Base-by-base conservation (phyloP, 2,888 invertebrate genomes). In the Drosophila mettleri region DNA sequence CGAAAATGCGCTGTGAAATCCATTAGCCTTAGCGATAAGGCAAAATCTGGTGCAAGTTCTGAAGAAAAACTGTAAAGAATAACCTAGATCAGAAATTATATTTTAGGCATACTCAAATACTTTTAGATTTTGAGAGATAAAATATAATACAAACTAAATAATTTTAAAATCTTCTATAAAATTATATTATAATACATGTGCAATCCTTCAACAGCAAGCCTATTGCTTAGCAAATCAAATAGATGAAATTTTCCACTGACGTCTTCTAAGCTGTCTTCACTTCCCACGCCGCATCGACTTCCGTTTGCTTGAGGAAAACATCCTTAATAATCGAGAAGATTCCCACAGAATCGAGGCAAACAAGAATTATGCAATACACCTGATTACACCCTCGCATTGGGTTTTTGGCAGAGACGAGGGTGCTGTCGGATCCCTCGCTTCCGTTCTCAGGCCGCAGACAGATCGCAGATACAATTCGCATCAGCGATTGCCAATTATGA, bases 361-460 rank as follows among this genome's bases (percentile, higher is more conserved):
- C 27, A 10, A 54, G 67, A 63, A 86, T 86, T 86, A 86, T 79
- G 84, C 84, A 84, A 86, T 79, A 45, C 84, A 84, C 84, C 84
- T 86, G 86, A 86, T 54, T 61, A 68, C 75, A 68, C 75, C 80
- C 78, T 79, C 79, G 69, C 69, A 49, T 41, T 38, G 36, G 41
- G 49, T 48, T 27, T 69, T 58, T 57, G 63, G 43, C 63, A 74
- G 34, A 54, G 60, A 20, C 20, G 46, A 74, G 75, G 74, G 74
- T 74, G 75, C 55, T 41, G 16, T 29, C 36, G 31, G 43, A n/a
- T 53, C 31, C 62, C 20, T 54, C 24, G 60, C 58, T 75, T 74
- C 75, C 74, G 74, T 61, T 74, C 71, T 53, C 63, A 69, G 74
- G 39, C 16, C 61, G 18, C 46, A 33, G 29, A 24, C 62, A 59